phyloP scores from a whole-genome alignment of 1,140 invertebrate genomes.

The Caenorhabditis elegans region DNA sequence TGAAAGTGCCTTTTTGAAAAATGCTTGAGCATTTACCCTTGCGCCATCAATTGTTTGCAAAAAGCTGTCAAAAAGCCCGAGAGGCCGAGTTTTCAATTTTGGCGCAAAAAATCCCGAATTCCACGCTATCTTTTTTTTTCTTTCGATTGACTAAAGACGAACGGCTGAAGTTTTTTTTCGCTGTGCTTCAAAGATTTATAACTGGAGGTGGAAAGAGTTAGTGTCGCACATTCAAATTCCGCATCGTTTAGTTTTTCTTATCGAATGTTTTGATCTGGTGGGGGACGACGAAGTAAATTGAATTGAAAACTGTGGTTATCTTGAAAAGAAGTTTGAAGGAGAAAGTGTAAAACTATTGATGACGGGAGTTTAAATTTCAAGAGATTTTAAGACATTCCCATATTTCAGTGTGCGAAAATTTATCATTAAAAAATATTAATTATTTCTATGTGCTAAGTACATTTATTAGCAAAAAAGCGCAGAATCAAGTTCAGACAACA shows the following conservation, averaged over 20 bases:
- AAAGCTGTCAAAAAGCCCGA: slow-evolving; percentile 6
- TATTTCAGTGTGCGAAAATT: too few species aligned
- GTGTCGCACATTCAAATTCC: slow-evolving; percentile 6
- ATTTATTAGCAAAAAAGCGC: too few species aligned
- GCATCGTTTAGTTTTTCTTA: background rate
- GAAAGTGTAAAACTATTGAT: slow-evolving; percentile 16
- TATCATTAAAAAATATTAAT: too few species aligned
- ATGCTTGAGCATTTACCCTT: slow-evolving; percentile 6
- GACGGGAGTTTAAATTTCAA: too few species aligned
- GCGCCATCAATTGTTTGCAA: slow-evolving; percentile 12
- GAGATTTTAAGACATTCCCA: too few species aligned
- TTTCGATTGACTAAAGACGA: background rate
- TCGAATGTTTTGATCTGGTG: slow-evolving; percentile 4
- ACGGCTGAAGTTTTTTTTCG: background rate
- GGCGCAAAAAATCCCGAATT: background rate
- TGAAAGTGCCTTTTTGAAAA: background rate
- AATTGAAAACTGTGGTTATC: slow-evolving; percentile 18
- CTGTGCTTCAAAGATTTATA: slow-evolving; percentile 16
- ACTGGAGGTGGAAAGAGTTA: background rate
- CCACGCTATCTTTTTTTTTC: background rate
- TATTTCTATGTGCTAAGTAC: too few species aligned
- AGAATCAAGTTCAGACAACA: too few species aligned
- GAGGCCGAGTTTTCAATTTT: background rate
- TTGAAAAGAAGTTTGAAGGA: background rate
- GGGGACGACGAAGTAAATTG: background rate